Percentiles rank a stretch among this genome's conserved stretches.
phyloP scores from a whole-genome alignment of 1,140 invertebrate genomes.

The Drosophila ogumai region DNA sequence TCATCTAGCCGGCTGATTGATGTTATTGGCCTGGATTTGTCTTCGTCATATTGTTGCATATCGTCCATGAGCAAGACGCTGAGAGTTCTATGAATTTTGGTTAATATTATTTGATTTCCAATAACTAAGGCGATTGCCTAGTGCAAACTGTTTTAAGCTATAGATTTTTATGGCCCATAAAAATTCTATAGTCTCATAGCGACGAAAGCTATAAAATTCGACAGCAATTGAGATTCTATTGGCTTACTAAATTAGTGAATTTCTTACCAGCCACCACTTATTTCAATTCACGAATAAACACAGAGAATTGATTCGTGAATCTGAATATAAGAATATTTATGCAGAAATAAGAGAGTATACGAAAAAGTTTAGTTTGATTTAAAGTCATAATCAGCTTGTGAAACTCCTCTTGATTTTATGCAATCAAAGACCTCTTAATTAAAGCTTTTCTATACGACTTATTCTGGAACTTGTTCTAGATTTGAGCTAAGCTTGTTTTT shows the following conservation, averaged over 20 bases:
- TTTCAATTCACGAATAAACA: constrained; percentile 1
- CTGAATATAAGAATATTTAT: not conserved
- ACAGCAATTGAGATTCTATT: constrained; percentile 1
- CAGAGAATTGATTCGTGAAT: not conserved
- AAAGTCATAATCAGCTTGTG: not conserved
- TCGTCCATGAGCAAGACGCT: not conserved
- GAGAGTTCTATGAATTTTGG: constrained; percentile 7
- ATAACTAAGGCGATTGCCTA: not conserved
- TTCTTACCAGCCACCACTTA: not conserved
- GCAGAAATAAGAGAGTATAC: not conserved
- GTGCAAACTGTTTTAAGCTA: not conserved
- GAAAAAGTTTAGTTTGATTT: too few relatives aligned
- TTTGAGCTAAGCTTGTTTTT: not conserved
- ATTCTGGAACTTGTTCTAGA: constrained; percentile 10
- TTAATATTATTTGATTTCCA: not conserved
- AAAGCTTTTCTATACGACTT: not conserved
- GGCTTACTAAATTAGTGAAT: constrained; percentile 1
- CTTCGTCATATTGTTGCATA: not conserved
- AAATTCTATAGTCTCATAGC: constrained; percentile 11
- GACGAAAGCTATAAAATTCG: not conserved
- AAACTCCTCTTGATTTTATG: not conserved
- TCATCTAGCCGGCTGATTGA: constrained; percentile 12
- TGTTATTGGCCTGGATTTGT: constrained; percentile 53
- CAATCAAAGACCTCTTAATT: not conserved
- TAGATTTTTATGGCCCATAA: constrained; percentile 18